Percentiles rank a stretch among this genome's conserved stretches.
Conservation (phyloP, 2,113 vertebrate species). For the Rhinichthys klamathensis region DNA sequence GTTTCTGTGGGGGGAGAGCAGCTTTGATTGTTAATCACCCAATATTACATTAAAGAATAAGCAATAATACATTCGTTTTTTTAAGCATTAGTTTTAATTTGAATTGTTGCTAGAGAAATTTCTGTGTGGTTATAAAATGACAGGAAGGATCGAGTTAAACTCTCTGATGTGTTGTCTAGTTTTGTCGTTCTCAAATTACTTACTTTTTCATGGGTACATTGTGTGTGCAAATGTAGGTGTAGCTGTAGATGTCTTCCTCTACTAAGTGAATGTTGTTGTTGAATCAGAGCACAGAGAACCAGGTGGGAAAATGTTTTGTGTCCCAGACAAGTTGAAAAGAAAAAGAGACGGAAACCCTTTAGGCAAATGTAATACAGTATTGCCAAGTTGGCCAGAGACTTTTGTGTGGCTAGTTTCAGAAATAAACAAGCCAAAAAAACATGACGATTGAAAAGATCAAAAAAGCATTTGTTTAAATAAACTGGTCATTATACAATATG, state of each 20-base stretch:
- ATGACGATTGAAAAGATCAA: neutral
- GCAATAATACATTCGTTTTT: neutral
- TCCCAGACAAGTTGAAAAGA: neutral
- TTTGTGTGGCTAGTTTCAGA: constrained; percentile 7
- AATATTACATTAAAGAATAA: constrained; percentile 54
- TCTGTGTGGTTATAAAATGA: neutral
- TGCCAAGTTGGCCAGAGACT: neutral
- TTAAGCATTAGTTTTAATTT: neutral
- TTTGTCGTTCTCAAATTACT: constrained; percentile 43
- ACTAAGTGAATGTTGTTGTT: constrained; percentile 41
- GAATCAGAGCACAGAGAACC: constrained; percentile 12
- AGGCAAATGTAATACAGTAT: neutral
- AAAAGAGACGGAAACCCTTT: neutral
- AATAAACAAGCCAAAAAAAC: neutral
- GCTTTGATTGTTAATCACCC: constrained; percentile 52
- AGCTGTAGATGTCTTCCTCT: constrained; percentile 27
- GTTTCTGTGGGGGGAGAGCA: constrained; percentile 53
- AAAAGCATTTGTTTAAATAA: neutral
- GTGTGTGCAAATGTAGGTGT: constrained; percentile 13
- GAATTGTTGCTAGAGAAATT: neutral
- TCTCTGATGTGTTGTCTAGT: constrained; percentile 6
- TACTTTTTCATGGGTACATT: constrained; percentile 49
- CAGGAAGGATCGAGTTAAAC: constrained; percentile 48
- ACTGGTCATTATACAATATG: too few relatives aligned
- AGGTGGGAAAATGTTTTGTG: constrained; percentile 7